Conservation (phyloP, 2,113 vertebrate species). For the Boleophthalmus pectinirostris region DNA sequence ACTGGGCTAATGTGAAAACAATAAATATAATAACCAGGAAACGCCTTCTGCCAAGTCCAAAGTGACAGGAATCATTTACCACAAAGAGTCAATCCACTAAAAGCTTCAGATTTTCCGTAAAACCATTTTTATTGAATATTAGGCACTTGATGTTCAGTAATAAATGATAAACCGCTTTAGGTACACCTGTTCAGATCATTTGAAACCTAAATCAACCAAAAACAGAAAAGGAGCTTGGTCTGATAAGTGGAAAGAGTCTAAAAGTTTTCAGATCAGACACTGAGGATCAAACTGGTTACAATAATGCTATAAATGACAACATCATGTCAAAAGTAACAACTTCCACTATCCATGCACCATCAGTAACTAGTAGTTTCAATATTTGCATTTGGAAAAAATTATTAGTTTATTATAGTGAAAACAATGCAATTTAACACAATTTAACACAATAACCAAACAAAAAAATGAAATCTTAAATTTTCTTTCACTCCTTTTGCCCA, state of each 20-base stretch:
- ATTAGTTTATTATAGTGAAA: too few relatives aligned
- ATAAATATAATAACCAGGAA: conserved; percentile 45
- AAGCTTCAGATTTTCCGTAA: conserved; percentile 68
- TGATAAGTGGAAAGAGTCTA: neutral
- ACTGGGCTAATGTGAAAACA: conserved; percentile 25
- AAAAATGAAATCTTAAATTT: too few relatives aligned
- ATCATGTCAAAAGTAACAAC: too few relatives aligned
- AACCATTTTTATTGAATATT: conserved; percentile 38
- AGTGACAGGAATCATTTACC: conserved; percentile 58
- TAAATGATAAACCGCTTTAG: neutral
- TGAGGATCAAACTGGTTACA: neutral
- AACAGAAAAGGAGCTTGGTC: neutral
- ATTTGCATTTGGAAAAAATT: too few relatives aligned
- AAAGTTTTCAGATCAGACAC: too few relatives aligned
- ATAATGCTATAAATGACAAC: too few relatives aligned
- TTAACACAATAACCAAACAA: too few relatives aligned
- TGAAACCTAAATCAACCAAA: too few relatives aligned
- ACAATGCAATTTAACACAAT: too few relatives aligned
- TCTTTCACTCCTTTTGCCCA: too few relatives aligned
- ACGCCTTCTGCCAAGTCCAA: conserved; percentile 41
- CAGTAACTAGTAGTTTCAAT: too few relatives aligned
- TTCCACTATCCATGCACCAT: too few relatives aligned
- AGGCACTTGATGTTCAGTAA: neutral
- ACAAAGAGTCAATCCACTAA: conserved; percentile 73
- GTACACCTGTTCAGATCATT: neutral